Percentiles rank a stretch among this genome's conserved stretches.
These are phyloP conservation scores for Hexactinellida sp. DNA, from an alignment of 37 sponge, comb jelly and placozoan species.

Conservation along the genomic window DNA sequence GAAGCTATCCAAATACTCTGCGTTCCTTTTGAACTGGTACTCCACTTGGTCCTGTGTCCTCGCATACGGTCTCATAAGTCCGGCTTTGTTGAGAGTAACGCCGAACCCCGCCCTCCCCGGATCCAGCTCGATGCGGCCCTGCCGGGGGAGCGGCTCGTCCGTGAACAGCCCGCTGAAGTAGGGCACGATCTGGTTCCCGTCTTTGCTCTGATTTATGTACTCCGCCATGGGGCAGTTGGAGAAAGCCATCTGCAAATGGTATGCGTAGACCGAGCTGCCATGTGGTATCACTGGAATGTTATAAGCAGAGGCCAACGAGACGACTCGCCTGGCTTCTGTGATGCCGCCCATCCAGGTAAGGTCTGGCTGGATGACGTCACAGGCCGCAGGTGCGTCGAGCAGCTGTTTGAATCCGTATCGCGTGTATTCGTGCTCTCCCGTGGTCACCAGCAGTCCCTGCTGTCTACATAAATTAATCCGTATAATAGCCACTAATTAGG, in stretches of 20 bases:
- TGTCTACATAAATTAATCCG: no score
- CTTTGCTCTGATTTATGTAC: conserved; percentile 69
- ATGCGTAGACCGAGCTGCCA: conserved; percentile 77
- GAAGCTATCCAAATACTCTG: not conserved
- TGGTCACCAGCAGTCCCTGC: conserved; percentile 38
- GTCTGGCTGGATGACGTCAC: conserved; percentile 69
- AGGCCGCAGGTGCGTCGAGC: conserved; percentile 40
- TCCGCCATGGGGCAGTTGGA: conserved; percentile 76
- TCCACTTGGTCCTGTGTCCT: conserved; percentile 37
- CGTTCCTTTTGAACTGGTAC: not conserved
- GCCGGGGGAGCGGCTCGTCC: conserved; percentile 68
- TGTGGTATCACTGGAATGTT: conserved; percentile 67
- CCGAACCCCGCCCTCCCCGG: conserved; percentile 67
- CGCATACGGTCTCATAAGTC: conserved; percentile 40
- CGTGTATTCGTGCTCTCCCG: conserved; percentile 81
- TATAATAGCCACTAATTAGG: no score
- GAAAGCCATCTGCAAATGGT: conserved; percentile 79
- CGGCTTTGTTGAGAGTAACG: conserved; percentile 46
- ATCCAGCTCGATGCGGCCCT: conserved; percentile 47
- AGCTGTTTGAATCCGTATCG: conserved; percentile 59
- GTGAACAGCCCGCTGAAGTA: conserved; percentile 68
- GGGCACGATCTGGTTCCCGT: conserved; percentile 61
- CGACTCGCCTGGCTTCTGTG: conserved; percentile 61
- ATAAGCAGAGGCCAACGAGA: conserved; percentile 59
- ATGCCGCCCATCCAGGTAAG: conserved; percentile 84